Evolutionary conservation across 1,140 invertebrate species (phyloP), one percentile per base, ranked within the genome.

Genomic region (Drosophila equinoxialis): DNA sequence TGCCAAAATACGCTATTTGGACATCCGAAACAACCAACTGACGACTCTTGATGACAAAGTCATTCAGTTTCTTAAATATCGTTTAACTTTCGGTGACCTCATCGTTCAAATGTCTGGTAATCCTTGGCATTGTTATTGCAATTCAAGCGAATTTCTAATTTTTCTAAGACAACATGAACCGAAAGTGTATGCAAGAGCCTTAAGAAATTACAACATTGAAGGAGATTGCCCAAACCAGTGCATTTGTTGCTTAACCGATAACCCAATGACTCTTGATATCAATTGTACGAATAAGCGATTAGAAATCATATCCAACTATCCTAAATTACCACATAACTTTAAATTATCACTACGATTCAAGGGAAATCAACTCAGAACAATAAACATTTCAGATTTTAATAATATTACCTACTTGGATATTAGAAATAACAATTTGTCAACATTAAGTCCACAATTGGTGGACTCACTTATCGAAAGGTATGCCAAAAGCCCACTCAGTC

Each of bases 241-340:
- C 17, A 6, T 30, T 8, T 58, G 55, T 20, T 33, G 30, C 30
- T 0, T 58, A 20, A 20, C 14, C 10, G 4, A 33, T 13, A 8
- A 58, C n/a, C n/a, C 55, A 13, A 13, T 6, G 0, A 33, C n/a
- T 6, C 2, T 58, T 20, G 8, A 11, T 7, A 8, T 58, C 14
- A 33, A 58, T 58, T 58, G 55, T 6, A 58, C n/a, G 3, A 58
- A 58, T 58, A 7, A 20, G 13, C 23, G 55, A 13, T n/a, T 58
- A 30, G 30, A 30, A 30, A 30, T 6, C 30, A 6, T 6, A 30
- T 30, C n/a, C 23, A 30, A 20, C n/a, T 30, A 30, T 20, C 14
- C 55, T 4, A 58, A n/a, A 58, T 26, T 33, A 13, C 13, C 17
- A 6, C 6, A 20, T 7, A 14, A 26, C 55, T 17, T 14, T 6